Conservation (phyloP, 1,140 invertebrate genomes). For the Steinernema feltiae region DNA sequence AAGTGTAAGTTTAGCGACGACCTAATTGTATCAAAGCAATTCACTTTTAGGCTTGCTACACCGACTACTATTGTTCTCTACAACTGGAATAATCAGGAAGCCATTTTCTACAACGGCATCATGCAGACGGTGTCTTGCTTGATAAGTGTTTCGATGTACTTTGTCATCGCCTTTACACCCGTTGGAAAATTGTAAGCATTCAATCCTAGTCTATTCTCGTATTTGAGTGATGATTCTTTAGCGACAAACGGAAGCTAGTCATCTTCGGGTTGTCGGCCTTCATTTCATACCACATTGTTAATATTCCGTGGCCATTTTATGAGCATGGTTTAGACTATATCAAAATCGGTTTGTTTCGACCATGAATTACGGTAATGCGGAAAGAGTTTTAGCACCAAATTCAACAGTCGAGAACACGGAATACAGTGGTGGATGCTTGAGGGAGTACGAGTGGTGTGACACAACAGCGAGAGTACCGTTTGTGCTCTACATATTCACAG, state of each 20-base stretch:
- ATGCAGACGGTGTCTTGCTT: constrained; percentile 20
- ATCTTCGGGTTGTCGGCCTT: constrained; percentile 19
- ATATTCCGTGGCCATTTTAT: constrained; percentile 28
- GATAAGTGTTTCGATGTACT: constrained; percentile 20
- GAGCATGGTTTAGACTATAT: constrained; percentile 7
- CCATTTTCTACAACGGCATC: constrained; percentile 21
- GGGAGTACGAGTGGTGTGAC: not conserved
- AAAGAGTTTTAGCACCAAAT: constrained; percentile 1
- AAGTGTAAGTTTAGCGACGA: not conserved
- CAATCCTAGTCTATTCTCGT: not conserved
- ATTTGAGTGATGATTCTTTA: constrained; percentile 1
- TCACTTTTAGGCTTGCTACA: constrained; percentile 8
- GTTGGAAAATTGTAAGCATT: constrained; percentile 20
- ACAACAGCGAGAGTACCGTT: constrained; percentile 18
- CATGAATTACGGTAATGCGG: too few species aligned
- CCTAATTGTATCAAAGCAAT: not conserved
- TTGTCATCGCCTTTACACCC: constrained; percentile 22
- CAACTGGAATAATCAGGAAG: constrained; percentile 25
- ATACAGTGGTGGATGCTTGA: not conserved
- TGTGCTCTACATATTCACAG: constrained; percentile 15
- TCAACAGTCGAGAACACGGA: constrained; percentile 19
- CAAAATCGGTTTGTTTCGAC: constrained; percentile 13
- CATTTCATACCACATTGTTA: constrained; percentile 24
- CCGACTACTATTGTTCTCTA: constrained; percentile 24
- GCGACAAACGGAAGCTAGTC: constrained; percentile 20